These are phyloP conservation scores for Jacana jacana DNA, from an alignment of 2,113 vertebrate species.

Conservation along the genomic window DNA sequence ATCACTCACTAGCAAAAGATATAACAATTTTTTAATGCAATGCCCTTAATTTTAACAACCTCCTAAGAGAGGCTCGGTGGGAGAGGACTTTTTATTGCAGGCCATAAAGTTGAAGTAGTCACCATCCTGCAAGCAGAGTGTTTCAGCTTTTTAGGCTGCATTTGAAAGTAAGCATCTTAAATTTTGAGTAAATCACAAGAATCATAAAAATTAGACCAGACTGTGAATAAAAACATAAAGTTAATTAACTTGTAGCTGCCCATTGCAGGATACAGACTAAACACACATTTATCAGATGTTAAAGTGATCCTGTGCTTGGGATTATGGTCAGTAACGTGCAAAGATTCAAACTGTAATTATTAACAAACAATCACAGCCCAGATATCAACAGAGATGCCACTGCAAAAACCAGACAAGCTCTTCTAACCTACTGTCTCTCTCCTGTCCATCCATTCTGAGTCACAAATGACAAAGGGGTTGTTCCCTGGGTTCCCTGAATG, in stretches of 20 bases:
- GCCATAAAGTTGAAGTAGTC: not conserved
- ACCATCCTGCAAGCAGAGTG: not conserved
- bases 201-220: not conserved
- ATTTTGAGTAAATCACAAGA: not conserved
- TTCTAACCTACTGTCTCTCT: accelerated
- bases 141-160: not conserved
- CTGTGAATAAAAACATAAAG: not conserved
- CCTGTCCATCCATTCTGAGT: not conserved
- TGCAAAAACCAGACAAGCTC: not conserved
- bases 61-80: not conserved
- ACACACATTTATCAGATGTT: not conserved
- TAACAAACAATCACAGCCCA: not conserved
- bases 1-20: not conserved
- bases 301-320: not conserved
- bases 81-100: not conserved
- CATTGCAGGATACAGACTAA: not conserved
- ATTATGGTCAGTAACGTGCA: not conserved
- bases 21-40: not conserved
- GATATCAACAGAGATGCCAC: not conserved
- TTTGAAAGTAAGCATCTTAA: not conserved
- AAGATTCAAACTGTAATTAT: not conserved
- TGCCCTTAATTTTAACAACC: slow-evolving; percentile 21
- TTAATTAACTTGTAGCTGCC: not conserved
- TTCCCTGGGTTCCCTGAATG: not conserved
- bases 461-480: not conserved